These are phyloP conservation scores for Pimephales promelas DNA, from an alignment of 2,113 vertebrate genomes.

Conservation along the genomic window DNA sequence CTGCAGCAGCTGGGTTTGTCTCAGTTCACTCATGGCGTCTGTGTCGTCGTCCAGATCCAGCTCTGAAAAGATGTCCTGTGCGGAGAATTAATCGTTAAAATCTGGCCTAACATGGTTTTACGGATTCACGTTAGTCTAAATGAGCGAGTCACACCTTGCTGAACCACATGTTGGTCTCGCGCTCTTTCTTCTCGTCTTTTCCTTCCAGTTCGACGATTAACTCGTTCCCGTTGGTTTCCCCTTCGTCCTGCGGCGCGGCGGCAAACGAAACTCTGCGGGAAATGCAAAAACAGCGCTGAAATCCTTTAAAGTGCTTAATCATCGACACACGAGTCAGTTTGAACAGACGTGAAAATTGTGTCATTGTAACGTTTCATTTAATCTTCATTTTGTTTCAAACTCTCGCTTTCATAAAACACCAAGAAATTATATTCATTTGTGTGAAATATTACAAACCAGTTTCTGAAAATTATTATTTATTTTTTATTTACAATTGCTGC, in stretches of 20 bases:
- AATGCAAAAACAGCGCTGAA: neutral
- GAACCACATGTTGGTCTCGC: conserved; percentile 88
- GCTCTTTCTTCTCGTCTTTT: conserved; percentile 80
- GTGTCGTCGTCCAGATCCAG: conserved; percentile 83
- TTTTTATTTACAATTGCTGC: too few species aligned
- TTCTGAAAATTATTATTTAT: too few species aligned
- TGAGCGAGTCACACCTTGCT: conserved; percentile 82
- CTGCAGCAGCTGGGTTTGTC: conserved; percentile 81
- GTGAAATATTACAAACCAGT: neutral
- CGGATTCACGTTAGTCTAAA: neutral
- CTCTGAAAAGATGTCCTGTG: conserved; percentile 86
- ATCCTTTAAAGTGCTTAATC: neutral
- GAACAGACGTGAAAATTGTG: neutral
- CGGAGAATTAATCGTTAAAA: neutral
- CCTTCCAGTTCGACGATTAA: conserved; percentile 87
- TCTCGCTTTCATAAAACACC: neutral
- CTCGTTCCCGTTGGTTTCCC: conserved; percentile 71
- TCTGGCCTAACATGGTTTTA: neutral
- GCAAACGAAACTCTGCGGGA: conserved; percentile 70
- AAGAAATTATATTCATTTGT: too few species aligned
- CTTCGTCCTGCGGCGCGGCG: conserved; percentile 65
- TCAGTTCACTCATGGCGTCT: conserved; percentile 82
- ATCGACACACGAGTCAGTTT: too few species aligned
- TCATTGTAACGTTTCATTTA: neutral
- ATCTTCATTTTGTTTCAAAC: neutral